Percentiles rank a stretch among this genome's conserved stretches.
phyloP scores from a whole-genome alignment of 2,888 invertebrate species.

The Lochmaea capreae region DNA sequence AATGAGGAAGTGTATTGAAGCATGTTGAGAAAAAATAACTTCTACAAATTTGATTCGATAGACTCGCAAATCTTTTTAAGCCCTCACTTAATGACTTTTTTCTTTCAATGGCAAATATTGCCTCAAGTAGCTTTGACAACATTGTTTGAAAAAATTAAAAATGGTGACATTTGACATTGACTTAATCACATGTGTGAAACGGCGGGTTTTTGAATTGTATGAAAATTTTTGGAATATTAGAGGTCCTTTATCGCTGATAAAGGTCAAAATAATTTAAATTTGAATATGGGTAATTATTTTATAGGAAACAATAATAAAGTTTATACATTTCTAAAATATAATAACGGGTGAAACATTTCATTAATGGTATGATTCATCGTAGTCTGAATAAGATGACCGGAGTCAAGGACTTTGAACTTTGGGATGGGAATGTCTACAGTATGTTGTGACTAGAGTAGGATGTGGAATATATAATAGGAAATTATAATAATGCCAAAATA shows the following conservation, averaged over 20 bases:
- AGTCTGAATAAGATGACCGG: slow-evolving; percentile 11
- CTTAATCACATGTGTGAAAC: slow-evolving; percentile 11
- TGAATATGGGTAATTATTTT: neutral
- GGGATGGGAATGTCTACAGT: neutral
- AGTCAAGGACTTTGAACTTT: slow-evolving; percentile 14
- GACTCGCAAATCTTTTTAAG: no score
- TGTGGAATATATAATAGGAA: slow-evolving; percentile 5
- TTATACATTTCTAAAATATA: neutral
- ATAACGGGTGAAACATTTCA: neutral
- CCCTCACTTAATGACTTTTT: no score
- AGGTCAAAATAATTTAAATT: neutral
- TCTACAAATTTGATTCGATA: no score
- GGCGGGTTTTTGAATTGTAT: slow-evolving; percentile 8
- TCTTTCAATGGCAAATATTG: no score
- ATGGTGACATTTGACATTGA: slow-evolving; percentile 5
- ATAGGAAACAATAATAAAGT: neutral
- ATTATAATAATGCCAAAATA: neutral
- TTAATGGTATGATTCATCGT: slow-evolving; percentile 8
- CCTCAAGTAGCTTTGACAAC: neutral
- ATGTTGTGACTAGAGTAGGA: slow-evolving; percentile 10
- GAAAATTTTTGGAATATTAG: neutral
- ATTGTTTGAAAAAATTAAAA: neutral
- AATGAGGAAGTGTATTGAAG: no score
- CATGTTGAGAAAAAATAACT: no score
- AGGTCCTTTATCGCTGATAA: neutral